Conservation (phyloP, 2,888 invertebrate species). For the Dinocampus coccinellae region DNA sequence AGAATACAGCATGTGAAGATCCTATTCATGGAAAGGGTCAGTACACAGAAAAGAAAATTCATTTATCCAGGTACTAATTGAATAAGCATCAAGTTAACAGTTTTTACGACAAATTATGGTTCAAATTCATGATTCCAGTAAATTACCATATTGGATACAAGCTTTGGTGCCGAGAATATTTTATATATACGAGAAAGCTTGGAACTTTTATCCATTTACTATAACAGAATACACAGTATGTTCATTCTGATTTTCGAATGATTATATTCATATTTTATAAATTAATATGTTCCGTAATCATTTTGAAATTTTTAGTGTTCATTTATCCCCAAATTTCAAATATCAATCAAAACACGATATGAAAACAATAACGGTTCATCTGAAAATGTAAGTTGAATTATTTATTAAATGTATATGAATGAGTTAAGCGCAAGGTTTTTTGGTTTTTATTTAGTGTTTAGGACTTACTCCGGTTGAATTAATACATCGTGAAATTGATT, state of each 20-base stretch:
- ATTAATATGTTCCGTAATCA: conserved; percentile 22
- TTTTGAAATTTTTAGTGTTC: conserved; percentile 81
- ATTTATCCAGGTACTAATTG: conserved; percentile 82
- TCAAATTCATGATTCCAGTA: conserved; percentile 73
- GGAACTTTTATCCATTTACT: conserved; percentile 95
- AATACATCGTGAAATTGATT: conserved; percentile 80
- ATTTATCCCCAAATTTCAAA: conserved; percentile 87
- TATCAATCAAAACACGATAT: conserved; percentile 89
- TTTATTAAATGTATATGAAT: conserved; percentile 8
- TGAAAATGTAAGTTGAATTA: conserved; percentile 82
- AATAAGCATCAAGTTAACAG: background rate
- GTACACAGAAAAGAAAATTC: conserved; percentile 91
- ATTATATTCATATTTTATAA: conserved; percentile 30
- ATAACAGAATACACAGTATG: conserved; percentile 88
- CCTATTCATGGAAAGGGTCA: conserved; percentile 86
- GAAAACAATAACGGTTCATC: conserved; percentile 90
- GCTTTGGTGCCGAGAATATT: conserved; percentile 90
- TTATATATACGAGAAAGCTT: conserved; percentile 93
- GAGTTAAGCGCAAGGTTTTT: conserved; percentile 12
- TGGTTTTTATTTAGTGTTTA: conserved; percentile 77
- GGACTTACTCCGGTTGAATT: conserved; percentile 80
- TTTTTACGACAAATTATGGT: conserved; percentile 19
- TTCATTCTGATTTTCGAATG: conserved; percentile 51
- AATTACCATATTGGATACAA: conserved; percentile 91
- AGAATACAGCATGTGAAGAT: conserved; percentile 85